These are phyloP conservation scores for Heliconius ismenius DNA, from an alignment of 2,888 invertebrate species.

Conservation along the genomic window DNA sequence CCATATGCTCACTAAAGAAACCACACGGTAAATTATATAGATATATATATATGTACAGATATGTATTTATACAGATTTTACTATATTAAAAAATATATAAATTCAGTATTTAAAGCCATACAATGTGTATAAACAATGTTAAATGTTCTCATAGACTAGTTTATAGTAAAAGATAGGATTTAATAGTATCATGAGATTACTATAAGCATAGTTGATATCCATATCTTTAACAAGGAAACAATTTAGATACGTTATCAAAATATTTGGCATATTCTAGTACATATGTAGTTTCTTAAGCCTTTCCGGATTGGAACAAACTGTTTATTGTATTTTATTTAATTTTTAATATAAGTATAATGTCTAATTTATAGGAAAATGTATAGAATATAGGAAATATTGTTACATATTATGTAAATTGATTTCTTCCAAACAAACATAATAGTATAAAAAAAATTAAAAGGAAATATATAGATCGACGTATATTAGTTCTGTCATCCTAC, in stretches of 20 bases:
- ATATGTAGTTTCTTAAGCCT: not conserved
- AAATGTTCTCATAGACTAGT: too few species aligned
- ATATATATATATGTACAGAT: too few species aligned
- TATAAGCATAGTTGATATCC: not conserved
- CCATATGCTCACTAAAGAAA: too few species aligned
- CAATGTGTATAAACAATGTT: too few species aligned
- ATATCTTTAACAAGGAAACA: constrained; percentile 7
- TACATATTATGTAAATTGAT: not conserved
- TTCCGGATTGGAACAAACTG: not conserved
- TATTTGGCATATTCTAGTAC: constrained; percentile 9
- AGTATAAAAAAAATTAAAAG: too few species aligned
- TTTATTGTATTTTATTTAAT: not conserved
- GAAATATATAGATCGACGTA: too few species aligned
- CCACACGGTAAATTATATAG: too few species aligned
- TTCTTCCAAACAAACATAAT: not conserved
- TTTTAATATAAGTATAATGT: not conserved
- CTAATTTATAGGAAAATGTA: not conserved
- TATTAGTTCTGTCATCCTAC: too few species aligned
- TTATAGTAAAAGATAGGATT: not conserved
- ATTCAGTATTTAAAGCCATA: too few species aligned
- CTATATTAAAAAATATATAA: too few species aligned
- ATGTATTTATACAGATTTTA: too few species aligned
- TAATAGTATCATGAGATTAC: not conserved
- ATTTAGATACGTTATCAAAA: constrained; percentile 1
- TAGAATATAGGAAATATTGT: not conserved